Base-by-base conservation (phyloP, 2,888 invertebrate genomes). In the Unio delphinus region DNA sequence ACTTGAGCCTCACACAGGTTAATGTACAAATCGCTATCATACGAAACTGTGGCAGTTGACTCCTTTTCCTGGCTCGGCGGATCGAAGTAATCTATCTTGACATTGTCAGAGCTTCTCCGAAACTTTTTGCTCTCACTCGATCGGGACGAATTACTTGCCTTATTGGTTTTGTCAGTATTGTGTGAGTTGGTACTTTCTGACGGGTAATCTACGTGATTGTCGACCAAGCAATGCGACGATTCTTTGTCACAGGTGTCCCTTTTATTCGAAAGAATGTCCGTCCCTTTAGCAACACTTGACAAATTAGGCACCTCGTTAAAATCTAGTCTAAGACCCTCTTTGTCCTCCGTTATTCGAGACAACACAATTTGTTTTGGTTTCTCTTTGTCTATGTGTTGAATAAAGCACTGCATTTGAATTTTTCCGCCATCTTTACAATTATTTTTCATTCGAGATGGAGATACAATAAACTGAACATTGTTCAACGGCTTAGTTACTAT, bases 11-110 rank as follows among this genome's bases (percentile, higher is more conserved):
- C 87, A 73, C 86, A 87, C 55, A 87, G 73, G 73, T 87, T 87
- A 30, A 87, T 86, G 69, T 87, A 87, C 72, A 87, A 69, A 67
- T 87, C 87, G 78, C 86, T 86, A 73, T 87, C 87, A 68, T 87
- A 87, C 57, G 87, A 87, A 68, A 87, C 86, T 15, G 87, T 87
- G 56, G 87, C 87, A 26, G 87, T 87, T 17, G 87, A 87, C 75
- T 87, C 87, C 65, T 87, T 87, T 70, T 87, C 87, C 70, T 86
- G 86, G 67, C 86, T 86, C 20, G 87, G 87, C n/a, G 87, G 87
- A 69, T 87, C 87, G 78, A 86, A 86, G 54, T 82, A 78, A 64
- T 87, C 87, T 62, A 82, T 71, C 71, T 79, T 81, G 30, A 85
- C 83, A 56, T 84, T 80, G 68, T 85, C 86, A 28, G 83, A 83